Conservation (phyloP, 2,888 invertebrate species). For the Diaprepes abbreviatus region DNA sequence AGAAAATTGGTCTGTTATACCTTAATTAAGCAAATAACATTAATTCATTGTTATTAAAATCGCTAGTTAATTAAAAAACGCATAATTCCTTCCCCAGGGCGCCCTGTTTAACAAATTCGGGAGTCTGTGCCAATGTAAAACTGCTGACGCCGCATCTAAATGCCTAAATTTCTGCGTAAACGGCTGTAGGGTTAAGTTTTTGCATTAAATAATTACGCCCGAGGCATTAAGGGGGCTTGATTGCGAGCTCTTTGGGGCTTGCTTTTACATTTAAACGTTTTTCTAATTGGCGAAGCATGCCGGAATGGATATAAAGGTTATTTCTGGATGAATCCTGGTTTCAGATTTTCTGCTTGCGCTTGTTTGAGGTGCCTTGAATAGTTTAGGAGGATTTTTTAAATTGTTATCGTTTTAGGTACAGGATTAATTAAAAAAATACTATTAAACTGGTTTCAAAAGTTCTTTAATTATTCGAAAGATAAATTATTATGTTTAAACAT, state of each 20-base stretch:
- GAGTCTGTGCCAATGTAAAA: slow-evolving; percentile 14
- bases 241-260: slow-evolving; percentile 14
- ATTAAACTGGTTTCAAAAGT: too few relatives aligned
- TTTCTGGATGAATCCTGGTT: not conserved
- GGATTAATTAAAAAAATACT: too few relatives aligned
- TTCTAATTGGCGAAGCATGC: slow-evolving; percentile 12
- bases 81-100: not conserved
- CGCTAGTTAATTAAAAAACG: slow-evolving; percentile 3
- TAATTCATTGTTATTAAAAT: not conserved
- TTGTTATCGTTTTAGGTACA: too few relatives aligned
- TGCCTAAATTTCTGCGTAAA: slow-evolving; percentile 24
- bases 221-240: slow-evolving; percentile 17
- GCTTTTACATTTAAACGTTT: slow-evolving; percentile 17
- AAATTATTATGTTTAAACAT: too few relatives aligned
- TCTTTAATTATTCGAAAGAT: too few relatives aligned
- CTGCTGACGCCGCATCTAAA: slow-evolving; percentile 24
- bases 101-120: slow-evolving; percentile 1
- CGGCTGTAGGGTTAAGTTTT: slow-evolving; percentile 26
- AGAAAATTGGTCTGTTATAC: too few relatives aligned
- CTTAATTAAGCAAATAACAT: too few relatives aligned
- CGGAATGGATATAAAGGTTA: slow-evolving; percentile 3
- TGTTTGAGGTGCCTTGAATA: too few relatives aligned
- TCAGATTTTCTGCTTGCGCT: not conserved
- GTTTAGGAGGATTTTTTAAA: too few relatives aligned
- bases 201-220: slow-evolving; percentile 21